Percentiles rank a stretch among this genome's conserved stretches.
phyloP scores from a whole-genome alignment of 2,113 vertebrate species.

The Bubo blakistoni region DNA sequence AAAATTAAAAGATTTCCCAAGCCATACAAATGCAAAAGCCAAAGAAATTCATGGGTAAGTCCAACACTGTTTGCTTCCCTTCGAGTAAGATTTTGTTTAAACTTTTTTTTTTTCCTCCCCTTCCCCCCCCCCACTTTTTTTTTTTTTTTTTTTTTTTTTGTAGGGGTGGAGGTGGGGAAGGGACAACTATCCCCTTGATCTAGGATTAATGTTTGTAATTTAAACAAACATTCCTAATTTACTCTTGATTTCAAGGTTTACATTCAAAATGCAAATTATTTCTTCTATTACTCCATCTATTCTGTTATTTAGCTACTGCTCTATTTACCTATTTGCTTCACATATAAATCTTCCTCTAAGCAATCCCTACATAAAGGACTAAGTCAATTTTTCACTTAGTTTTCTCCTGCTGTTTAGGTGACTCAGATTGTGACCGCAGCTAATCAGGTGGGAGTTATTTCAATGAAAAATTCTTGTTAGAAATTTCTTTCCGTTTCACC shows the following conservation, averaged over 20 bases:
- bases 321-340: not conserved
- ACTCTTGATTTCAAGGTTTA: not conserved
- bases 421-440: not conserved
- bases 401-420: not conserved
- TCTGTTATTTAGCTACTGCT: not conserved
- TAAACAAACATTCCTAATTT: not conserved
- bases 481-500: not conserved
- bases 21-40: no score
- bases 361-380: not conserved
- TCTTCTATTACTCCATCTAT: not conserved
- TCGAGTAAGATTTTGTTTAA: no score
- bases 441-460: not conserved
- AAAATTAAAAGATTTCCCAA: no score
- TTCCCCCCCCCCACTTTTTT: no score
- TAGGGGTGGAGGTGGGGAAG: no score
- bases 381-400: not conserved
- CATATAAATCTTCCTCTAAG: not conserved
- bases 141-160: rapidly evolving
- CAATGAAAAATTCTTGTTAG: not conserved
- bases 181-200: not conserved
- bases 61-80: no score
- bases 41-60: no score
- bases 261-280: not conserved
- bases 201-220: not conserved
- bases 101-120: not conserved